phyloP scores from a whole-genome alignment of 1,140 invertebrate genomes.

The Hormaphis cornu region DNA sequence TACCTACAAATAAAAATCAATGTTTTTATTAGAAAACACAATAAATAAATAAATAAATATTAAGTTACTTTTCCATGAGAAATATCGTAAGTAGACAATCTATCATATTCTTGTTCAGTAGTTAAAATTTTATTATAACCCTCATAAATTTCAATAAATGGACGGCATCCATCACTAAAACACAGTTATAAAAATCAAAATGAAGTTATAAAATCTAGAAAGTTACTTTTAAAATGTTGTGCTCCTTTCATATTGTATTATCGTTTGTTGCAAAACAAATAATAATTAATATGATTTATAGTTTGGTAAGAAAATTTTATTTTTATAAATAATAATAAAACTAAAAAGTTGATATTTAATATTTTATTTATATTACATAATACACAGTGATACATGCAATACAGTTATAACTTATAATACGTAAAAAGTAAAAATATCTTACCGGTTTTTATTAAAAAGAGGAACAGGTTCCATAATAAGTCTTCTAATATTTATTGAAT shows the following conservation, averaged over 20 bases:
- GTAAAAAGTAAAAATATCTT: constrained; percentile 38
- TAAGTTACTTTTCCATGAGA: constrained; percentile 59
- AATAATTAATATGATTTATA: too few relatives aligned
- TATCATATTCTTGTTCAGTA: constrained; percentile 79
- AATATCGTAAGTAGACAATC: constrained; percentile 68
- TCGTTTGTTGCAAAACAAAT: too few relatives aligned
- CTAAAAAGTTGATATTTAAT: too few relatives aligned
- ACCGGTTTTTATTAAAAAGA: constrained; percentile 81
- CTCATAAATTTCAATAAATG: constrained; percentile 84
- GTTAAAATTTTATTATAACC: constrained; percentile 75
- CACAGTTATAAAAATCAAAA: constrained; percentile 33
- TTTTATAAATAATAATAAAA: too few relatives aligned
- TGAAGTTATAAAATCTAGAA: neutral
- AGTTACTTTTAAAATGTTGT: neutral
- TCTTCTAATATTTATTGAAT: constrained; percentile 53
- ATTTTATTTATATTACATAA: too few relatives aligned
- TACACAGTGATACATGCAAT: too few relatives aligned
- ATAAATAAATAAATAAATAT: constrained; percentile 39
- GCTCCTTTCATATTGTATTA: too few relatives aligned
- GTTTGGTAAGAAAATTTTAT: too few relatives aligned
- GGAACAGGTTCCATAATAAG: constrained; percentile 71
- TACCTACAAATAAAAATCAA: constrained; percentile 28
- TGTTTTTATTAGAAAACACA: neutral
- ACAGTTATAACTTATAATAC: too few relatives aligned
- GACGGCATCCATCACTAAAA: constrained; percentile 78